These are phyloP conservation scores for Lobophora halterata DNA, from an alignment of 2,888 invertebrate genomes.

Conservation along the genomic window DNA sequence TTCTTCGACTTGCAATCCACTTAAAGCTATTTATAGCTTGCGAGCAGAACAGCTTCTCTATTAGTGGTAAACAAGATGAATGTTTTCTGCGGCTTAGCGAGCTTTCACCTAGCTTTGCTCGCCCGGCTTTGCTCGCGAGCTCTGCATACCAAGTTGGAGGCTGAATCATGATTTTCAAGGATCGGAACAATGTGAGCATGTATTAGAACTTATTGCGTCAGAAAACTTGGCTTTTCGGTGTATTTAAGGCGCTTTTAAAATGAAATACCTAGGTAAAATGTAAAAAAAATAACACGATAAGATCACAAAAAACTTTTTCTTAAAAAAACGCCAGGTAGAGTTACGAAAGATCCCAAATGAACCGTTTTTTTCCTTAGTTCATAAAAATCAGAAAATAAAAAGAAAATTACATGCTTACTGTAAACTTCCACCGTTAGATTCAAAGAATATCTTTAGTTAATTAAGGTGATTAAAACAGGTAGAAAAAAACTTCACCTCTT, in stretches of 20 bases:
- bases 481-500: slow-evolving; percentile 28
- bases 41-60: slow-evolving; percentile 18
- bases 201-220: too few relatives aligned
- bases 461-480: slow-evolving; percentile 26
- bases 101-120: slow-evolving; percentile 14
- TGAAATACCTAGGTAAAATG: too few relatives aligned
- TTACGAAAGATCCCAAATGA: too few relatives aligned
- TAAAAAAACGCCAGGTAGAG: too few relatives aligned
- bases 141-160: slow-evolving; percentile 27
- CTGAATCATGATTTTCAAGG: too few relatives aligned
- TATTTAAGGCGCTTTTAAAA: too few relatives aligned
- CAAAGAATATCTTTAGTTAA: slow-evolving; percentile 15
- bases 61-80: slow-evolving; percentile 39
- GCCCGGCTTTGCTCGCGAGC: slow-evolving; percentile 7
- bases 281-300: too few relatives aligned
- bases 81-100: slow-evolving; percentile 17
- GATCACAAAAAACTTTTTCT: too few relatives aligned
- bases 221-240: too few relatives aligned
- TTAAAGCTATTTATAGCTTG: slow-evolving; percentile 9
- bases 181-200: too few relatives aligned
- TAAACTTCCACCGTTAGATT: slow-evolving; percentile 9
- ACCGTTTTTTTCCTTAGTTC: too few relatives aligned
- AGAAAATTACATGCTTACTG: slow-evolving; percentile 1
- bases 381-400: slow-evolving; percentile 4
- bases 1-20: slow-evolving; percentile 20